Evolutionary conservation across 1,140 invertebrate genomes (phyloP).

Genomic region (Diploscapter pachys): DNA sequence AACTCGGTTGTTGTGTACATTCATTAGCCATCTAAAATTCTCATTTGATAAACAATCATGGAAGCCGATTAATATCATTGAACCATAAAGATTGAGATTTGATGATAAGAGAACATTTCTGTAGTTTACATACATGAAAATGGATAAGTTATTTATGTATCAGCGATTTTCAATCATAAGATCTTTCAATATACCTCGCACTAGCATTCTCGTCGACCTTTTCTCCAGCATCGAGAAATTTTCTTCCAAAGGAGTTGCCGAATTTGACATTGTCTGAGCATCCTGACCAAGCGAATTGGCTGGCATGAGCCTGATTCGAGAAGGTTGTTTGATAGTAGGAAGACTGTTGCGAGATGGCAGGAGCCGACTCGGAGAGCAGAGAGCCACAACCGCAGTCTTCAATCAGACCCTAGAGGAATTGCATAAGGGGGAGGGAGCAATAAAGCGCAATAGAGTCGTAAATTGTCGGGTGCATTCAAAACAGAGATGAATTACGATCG

Average conservation of each 20-base stretch:
- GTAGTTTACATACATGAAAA: too few species aligned
- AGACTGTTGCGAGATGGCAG: slow-evolving; percentile 22
- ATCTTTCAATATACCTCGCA: too few species aligned
- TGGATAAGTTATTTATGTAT: too few species aligned
- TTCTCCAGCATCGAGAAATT: slow-evolving; percentile 79
- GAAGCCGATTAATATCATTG: background rate
- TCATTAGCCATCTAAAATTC: slow-evolving; percentile 79
- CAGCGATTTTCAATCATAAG: too few species aligned
- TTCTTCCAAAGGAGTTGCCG: slow-evolving; percentile 77
- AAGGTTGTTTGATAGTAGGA: background rate
- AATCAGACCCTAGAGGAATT: slow-evolving; percentile 70
- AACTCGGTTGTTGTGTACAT: slow-evolving; percentile 85
- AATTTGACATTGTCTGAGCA: slow-evolving; percentile 84
- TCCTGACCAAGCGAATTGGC: slow-evolving; percentile 80
- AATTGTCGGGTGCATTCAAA: too few species aligned
- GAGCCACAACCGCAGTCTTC: slow-evolving; percentile 74
- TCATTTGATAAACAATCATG: background rate
- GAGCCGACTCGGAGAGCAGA: slow-evolving; percentile 65
- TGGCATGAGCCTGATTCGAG: background rate
- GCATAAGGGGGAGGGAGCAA: too few species aligned
- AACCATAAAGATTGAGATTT: too few species aligned
- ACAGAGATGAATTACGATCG: too few species aligned
- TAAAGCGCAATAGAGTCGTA: background rate
- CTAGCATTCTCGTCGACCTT: slow-evolving; percentile 58
- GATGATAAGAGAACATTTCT: too few species aligned